Evolutionary conservation across 2,888 invertebrate genomes (phyloP), one percentile per base, ranked within the genome.

Genomic region (Furcula furcula): DNA sequence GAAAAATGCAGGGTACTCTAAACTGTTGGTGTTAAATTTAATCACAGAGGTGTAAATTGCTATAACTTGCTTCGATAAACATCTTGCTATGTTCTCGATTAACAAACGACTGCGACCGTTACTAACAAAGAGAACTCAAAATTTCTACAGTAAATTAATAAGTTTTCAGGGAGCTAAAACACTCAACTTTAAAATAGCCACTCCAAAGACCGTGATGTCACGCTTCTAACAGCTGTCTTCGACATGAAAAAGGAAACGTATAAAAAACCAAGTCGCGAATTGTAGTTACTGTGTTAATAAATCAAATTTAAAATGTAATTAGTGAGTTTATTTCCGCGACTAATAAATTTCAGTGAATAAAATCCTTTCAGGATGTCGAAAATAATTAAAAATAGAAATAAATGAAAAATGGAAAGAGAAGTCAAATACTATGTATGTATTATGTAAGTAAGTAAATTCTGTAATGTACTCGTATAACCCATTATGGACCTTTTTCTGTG

Each of bases 111-210:
- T 12, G 12, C 7, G 23, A 23, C 23, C 12, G 11, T 23, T 7
- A 13, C 23, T 23, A 12, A 23, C 12, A 23, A 12, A 12, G 23
- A 23, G 11, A 10, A 12, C 7, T 7, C 7, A 12, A 23, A 27
- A 34, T 36, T 29, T 36, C 34, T 22, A 36, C 27, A 7, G 21
- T 15, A 38, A 46, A 47, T 37, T 6, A 28, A 28, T 40, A 34
- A 33, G 36, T 48, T 45, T 37, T 25, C n/a, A 23, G 39, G 31
- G 30, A 40, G 32, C 29, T 34, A 29, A 20, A 39, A 36, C 18
- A 49, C 49, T 52, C 35, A 53, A 53, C 33, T 52, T 49, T 46
- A 31, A 42, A 43, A 52, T 53, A 29, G 38, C 38, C n/a, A 46
- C 20, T 37, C 29, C 22, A 40, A 49, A 37, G 46, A 27, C 31